These are phyloP conservation scores for Heliconius charithonia DNA, from an alignment of 2,888 invertebrate species.

Conservation along the genomic window DNA sequence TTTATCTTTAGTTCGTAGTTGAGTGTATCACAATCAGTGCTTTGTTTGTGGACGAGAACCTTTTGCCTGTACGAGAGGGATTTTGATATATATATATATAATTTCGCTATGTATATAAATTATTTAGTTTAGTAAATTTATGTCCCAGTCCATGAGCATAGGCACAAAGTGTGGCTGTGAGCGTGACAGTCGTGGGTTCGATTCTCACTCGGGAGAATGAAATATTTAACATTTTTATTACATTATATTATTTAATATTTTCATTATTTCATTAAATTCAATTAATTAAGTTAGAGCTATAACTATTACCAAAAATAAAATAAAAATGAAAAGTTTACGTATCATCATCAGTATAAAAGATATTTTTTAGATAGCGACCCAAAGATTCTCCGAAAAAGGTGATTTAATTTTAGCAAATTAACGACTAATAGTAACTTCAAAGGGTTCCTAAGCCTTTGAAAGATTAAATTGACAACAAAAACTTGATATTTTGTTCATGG, in stretches of 20 bases:
- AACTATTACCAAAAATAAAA: not conserved
- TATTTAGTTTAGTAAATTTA: not conserved
- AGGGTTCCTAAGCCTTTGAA: slow-evolving; percentile 7
- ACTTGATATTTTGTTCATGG: not conserved
- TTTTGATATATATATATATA: not conserved
- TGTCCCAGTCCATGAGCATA: too few species aligned
- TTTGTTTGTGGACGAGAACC: slow-evolving; percentile 14
- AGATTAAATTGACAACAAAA: slow-evolving; percentile 13
- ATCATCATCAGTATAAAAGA: not conserved
- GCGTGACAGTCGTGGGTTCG: too few species aligned
- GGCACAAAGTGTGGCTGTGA: too few species aligned
- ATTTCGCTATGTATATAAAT: not conserved
- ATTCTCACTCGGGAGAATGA: too few species aligned
- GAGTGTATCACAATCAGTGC: slow-evolving; percentile 24
- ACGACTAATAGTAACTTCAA: slow-evolving; percentile 10
- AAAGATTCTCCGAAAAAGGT: not conserved
- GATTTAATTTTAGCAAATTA: slow-evolving; percentile 16
- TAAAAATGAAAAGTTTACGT: not conserved
- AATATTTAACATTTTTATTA: too few species aligned
- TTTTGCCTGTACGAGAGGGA: not conserved
- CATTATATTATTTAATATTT: too few species aligned
- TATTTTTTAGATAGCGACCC: not conserved
- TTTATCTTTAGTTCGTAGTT: slow-evolving; percentile 23
- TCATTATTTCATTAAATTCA: too few species aligned
- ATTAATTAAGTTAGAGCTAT: not conserved